phyloP scores from a whole-genome alignment of 2,888 invertebrate genomes.

The Prenolepis imparis region DNA sequence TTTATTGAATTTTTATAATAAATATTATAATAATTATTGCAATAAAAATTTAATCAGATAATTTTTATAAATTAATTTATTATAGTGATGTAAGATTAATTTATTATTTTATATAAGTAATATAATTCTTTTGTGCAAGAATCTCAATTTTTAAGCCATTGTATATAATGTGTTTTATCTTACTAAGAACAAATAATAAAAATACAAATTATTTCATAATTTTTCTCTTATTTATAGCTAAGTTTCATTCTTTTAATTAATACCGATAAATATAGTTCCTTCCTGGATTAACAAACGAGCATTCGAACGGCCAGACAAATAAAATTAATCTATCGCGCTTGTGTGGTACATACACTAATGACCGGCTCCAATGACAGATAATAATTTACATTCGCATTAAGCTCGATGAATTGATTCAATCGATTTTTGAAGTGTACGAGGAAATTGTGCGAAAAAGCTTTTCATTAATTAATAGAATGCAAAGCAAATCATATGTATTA shows the following conservation, averaged over 20 bases:
- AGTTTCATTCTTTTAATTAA: conserved; percentile 20
- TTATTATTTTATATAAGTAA: neutral
- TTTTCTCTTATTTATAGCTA: neutral
- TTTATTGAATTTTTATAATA: neutral
- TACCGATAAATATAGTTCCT: neutral
- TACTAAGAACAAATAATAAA: neutral
- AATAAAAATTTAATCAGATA: neutral
- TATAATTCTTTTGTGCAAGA: neutral
- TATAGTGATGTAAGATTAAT: too few species aligned
- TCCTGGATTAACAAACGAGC: conserved; percentile 13
- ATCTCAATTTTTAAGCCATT: neutral
- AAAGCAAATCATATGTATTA: neutral
- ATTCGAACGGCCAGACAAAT: conserved; percentile 1
- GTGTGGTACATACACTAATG: conserved; percentile 14
- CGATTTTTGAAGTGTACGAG: neutral
- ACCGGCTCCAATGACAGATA: conserved; percentile 1
- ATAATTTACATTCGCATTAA: conserved; percentile 25
- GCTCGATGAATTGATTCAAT: conserved; percentile 22
- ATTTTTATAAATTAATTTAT: conserved; percentile 15
- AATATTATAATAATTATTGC: neutral
- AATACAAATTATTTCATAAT: neutral
- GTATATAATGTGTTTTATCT: neutral
- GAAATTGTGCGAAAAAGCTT: conserved; percentile 1
- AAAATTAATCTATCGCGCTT: conserved; percentile 4
- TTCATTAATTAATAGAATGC: neutral